Conservation (phyloP, 2,888 invertebrate species). For the Tachina fera region DNA sequence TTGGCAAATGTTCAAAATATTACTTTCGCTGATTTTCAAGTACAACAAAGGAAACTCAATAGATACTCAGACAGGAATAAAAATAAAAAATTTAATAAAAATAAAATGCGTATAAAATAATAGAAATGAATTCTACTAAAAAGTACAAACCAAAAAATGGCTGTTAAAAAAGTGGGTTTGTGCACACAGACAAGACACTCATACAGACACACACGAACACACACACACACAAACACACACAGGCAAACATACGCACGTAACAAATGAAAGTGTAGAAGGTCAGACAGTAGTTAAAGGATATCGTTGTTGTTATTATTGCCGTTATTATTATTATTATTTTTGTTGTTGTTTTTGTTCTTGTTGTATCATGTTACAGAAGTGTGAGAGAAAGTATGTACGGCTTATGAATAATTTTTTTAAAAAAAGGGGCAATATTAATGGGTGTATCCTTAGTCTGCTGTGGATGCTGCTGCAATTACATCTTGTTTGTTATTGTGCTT, state of each 20-base stretch:
- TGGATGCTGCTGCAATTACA: conserved; percentile 11
- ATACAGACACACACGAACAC: background rate
- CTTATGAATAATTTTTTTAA: conserved; percentile 10
- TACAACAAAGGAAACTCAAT: conserved; percentile 4
- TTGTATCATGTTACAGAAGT: conserved; percentile 1
- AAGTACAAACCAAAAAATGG: background rate
- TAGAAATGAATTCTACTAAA: conserved; percentile 68
- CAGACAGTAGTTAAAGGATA: conserved; percentile 51
- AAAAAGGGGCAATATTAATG: conserved; percentile 33
- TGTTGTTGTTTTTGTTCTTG: conserved; percentile 43
- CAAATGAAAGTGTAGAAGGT: conserved; percentile 67
- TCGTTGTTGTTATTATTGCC: conserved; percentile 21
- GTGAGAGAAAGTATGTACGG: conserved; percentile 1
- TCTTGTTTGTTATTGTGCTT: conserved; percentile 1
- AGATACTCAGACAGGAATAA: conserved; percentile 35
- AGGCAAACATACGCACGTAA: conserved; percentile 7
- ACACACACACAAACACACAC: conserved; percentile 26
- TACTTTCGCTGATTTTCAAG: conserved; percentile 53
- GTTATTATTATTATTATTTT: background rate
- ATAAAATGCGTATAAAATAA: conserved; percentile 53
- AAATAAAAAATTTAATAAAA: conserved; percentile 46
- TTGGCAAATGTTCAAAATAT: conserved; percentile 58
- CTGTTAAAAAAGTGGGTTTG: conserved; percentile 5
- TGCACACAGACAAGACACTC: background rate
- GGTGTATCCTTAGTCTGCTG: conserved; percentile 24